Conservation (phyloP, 2,113 vertebrate species). For the Proteles cristata region DNA sequence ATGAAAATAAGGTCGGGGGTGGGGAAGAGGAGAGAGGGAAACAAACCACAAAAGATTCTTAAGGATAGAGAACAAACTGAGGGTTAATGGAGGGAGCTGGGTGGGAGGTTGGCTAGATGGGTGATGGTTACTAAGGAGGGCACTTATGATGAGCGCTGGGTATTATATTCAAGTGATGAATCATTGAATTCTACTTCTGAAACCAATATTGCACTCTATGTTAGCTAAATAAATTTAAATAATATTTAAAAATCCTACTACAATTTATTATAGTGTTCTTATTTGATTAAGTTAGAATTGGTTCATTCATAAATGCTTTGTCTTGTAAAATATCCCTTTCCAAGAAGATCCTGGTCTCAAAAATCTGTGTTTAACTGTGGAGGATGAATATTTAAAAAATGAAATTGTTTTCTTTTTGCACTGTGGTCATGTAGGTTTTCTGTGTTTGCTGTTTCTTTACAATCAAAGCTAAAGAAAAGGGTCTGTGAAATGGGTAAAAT, state of each 20-base stretch:
- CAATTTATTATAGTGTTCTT: conserved; percentile 1
- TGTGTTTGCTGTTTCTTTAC: conserved; percentile 29
- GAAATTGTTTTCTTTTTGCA: conserved; percentile 14
- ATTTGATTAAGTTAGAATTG: conserved; percentile 60
- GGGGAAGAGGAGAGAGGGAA: no score
- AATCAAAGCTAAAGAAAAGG: conserved; percentile 18
- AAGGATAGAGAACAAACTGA: no score
- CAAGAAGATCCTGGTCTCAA: background rate
- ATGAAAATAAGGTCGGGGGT: no score
- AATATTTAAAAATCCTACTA: background rate
- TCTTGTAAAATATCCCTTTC: conserved; percentile 27
- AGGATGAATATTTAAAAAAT: conserved; percentile 53
- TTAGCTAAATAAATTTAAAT: no score
- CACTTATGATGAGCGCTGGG: no score
- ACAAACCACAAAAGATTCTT: no score
- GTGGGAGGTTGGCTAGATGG: no score
- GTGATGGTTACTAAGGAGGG: no score
- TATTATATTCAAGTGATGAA: no score
- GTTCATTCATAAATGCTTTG: conserved; percentile 48
- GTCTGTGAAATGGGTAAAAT: background rate
- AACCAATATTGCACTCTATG: no score
- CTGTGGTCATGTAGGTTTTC: background rate
- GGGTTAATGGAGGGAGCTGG: no score
- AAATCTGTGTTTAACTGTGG: background rate
- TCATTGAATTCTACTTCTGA: no score